phyloP scores from a whole-genome alignment of 2,797 vertebrate genomes.

The Enteromius thamalakanensis region DNA sequence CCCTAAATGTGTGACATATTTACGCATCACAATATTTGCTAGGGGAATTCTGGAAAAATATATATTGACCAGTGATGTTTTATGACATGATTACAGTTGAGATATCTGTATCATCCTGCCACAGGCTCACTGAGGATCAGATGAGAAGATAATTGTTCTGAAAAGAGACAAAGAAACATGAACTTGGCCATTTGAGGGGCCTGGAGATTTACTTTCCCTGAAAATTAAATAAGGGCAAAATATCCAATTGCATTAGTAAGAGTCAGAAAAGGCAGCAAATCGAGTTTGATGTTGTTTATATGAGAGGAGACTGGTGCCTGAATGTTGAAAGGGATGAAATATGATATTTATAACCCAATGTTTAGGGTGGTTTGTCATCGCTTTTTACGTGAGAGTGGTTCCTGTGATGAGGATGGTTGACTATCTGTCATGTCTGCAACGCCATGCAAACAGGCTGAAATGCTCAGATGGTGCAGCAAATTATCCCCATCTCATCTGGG shows the following conservation, averaged over 20 bases:
- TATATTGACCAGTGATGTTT: background rate
- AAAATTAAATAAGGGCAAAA: slow-evolving; percentile 63
- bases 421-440: slow-evolving; percentile 42
- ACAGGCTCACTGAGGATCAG: slow-evolving; percentile 34
- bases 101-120: slow-evolving; percentile 30
- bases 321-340: slow-evolving; percentile 61
- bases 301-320: slow-evolving; percentile 57
- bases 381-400: slow-evolving; percentile 46
- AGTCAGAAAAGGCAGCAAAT: slow-evolving; percentile 62
- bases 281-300: slow-evolving; percentile 64
- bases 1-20: background rate
- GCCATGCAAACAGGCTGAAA: slow-evolving; percentile 40
- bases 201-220: slow-evolving; percentile 59
- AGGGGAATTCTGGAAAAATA: background rate
- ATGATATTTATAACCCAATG: slow-evolving; percentile 58
- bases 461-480: slow-evolving; percentile 52
- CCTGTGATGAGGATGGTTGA: slow-evolving; percentile 30
- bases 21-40: background rate
- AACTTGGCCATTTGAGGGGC: slow-evolving; percentile 61
- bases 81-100: slow-evolving; percentile 35
- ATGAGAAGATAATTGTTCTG: slow-evolving; percentile 57
- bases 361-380: slow-evolving; percentile 54
- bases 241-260: slow-evolving; percentile 63
- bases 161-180: slow-evolving; percentile 63
- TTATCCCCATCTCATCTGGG: slow-evolving; percentile 41